Percentiles rank a stretch among this genome's conserved stretches.
These are phyloP conservation scores for Drosophila tsacasi DNA, from an alignment of 1,140 invertebrate species.

Conservation along the genomic window DNA sequence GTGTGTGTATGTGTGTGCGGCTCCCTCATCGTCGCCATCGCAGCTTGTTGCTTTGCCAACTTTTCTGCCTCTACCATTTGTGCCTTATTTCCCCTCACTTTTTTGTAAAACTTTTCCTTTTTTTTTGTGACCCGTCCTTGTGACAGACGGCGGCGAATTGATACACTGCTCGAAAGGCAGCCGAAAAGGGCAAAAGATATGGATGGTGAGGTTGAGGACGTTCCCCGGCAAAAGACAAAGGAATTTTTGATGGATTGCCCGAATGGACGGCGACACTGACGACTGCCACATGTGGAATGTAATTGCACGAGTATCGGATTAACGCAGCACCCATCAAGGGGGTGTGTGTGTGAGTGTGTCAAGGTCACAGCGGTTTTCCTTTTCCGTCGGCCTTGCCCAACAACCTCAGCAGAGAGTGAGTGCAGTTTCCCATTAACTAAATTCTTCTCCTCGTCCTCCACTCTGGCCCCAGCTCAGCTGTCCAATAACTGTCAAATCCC, in stretches of 20 bases:
- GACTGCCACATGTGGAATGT: conserved; percentile 49
- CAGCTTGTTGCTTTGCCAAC: conserved; percentile 81
- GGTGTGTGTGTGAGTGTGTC: conserved; percentile 11
- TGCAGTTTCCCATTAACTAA: conserved; percentile 31
- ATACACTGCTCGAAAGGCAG: conserved; percentile 24
- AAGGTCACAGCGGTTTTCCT: conserved; percentile 21
- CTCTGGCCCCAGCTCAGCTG: conserved; percentile 28
- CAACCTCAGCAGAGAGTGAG: conserved; percentile 1
- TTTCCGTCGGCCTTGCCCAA: conserved; percentile 10
- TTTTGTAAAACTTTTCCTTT: neutral
- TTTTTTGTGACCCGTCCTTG: conserved; percentile 2
- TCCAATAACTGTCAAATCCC: conserved; percentile 80
- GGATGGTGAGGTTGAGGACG: neutral
- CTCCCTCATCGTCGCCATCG: conserved; percentile 71
- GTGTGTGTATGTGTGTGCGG: conserved; percentile 1
- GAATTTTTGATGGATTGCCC: conserved; percentile 56
- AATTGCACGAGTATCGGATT: conserved; percentile 45
- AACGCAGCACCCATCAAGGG: conserved; percentile 2
- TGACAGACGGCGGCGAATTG: conserved; percentile 36
- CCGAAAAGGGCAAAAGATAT: neutral
- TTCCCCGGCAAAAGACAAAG: conserved; percentile 27
- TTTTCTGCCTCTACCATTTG: conserved; percentile 40
- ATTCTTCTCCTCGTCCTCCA: neutral
- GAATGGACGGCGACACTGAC: conserved; percentile 25
- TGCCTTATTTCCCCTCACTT: neutral